Evolutionary conservation across 2,797 vertebrate genomes (phyloP).

Genomic region (Lithobates sylvaticus): DNA sequence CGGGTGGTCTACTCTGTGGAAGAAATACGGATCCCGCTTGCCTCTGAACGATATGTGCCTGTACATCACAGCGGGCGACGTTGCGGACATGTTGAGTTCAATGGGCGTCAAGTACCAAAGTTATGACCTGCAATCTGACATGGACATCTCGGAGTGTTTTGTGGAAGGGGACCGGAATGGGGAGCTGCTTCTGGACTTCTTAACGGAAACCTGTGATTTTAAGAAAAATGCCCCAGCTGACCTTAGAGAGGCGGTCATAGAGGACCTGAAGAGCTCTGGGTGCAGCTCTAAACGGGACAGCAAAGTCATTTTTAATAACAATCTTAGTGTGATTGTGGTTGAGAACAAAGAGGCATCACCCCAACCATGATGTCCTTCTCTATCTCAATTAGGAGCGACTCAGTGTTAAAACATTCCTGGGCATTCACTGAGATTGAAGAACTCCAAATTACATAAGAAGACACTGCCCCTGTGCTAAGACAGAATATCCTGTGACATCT

Average conservation of each 20-base stretch:
- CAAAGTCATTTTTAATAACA: constrained; percentile 89
- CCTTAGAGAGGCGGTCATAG: constrained; percentile 80
- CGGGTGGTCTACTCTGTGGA: constrained; percentile 86
- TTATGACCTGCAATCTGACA: constrained; percentile 80
- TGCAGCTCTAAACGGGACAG: constrained; percentile 81
- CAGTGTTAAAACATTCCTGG: no score
- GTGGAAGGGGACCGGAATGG: constrained; percentile 83
- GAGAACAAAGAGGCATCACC: constrained; percentile 61
- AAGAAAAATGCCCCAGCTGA: constrained; percentile 80
- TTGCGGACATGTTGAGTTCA: constrained; percentile 79
- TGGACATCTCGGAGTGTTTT: constrained; percentile 95
- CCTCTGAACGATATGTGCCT: constrained; percentile 76
- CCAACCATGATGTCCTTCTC: no score
- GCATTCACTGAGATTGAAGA: no score
- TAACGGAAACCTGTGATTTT: constrained; percentile 87
- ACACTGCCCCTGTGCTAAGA: no score
- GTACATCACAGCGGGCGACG: constrained; percentile 79
- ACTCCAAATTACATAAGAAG: no score
- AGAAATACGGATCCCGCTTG: constrained; percentile 76
- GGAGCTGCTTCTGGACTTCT: constrained; percentile 90
- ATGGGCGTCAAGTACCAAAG: constrained; percentile 77
- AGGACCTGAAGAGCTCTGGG: constrained; percentile 81
- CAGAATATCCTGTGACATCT: no score
- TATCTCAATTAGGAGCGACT: no score
- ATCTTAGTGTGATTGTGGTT: constrained; percentile 80